Evolutionary conservation across 2,797 vertebrate genomes (phyloP), one percentile per base, ranked within the genome.

Genomic region (Odontamblyopus rebecca): DNA sequence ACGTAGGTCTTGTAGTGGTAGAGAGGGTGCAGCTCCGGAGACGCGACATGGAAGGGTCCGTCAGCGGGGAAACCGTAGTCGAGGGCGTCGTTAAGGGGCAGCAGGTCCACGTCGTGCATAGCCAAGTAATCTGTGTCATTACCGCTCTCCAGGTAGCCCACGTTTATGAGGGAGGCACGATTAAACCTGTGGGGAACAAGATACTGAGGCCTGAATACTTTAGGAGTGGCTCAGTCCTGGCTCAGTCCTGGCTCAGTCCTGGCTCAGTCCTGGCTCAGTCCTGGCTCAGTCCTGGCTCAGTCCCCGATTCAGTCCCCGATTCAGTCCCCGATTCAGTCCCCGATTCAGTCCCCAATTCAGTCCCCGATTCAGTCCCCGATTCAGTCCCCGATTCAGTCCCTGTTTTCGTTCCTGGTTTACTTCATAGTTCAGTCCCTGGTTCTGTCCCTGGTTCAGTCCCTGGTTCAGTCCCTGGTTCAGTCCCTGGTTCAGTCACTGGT

Each of bases 1-100:
- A 99, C 98, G 0, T 98, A 99, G 56, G 96, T 98, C 88, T 96
- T 96, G 87, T 98, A 99, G 87, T 99, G 98, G 84, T 99, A 99
- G 44, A 99, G 94, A 0, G 98, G 98, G 89, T 99, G 97, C 70
- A 99, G 95, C 71, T 98, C 97, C 0, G 98, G 98, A 0, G 98
- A 98, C 2, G 97, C 96, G 82, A 98, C 95, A 0, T 99, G 98
- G 89, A 98, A 99, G 1, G 98, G 98, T 0, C 98, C 98, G 0
- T 95, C 92, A 70, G 91, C 93, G 0, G 98, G 97, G 85, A 96
- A 99, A 44, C 96, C 83, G 1, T 99, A 99, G 88, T 99, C 95
- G 84, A 99, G 93, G 35, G 95, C 95, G 6, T 96, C 95, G 0
- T 98, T 99, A 72, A 95, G 94, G 5, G 98, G 98, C 77, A 99